A percentile compares a stretch with the other conserved stretches of the same genome.
phyloP scores from a whole-genome alignment of 1,140 invertebrate species.

The Daktulosphaira vitifoliae region DNA sequence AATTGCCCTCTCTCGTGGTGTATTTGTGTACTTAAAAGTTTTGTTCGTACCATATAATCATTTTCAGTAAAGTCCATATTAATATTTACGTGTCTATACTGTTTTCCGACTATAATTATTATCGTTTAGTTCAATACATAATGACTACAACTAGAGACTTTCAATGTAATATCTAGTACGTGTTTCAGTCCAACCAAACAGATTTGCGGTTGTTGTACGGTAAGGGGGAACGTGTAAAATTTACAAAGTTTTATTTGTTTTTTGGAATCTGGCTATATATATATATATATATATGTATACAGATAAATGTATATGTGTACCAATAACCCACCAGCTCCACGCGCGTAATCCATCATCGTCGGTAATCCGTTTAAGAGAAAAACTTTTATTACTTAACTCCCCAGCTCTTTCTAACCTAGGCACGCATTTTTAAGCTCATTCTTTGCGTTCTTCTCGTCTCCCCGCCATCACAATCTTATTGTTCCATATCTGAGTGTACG shows the following conservation, averaged over 20 bases:
- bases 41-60: too few species aligned
- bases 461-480: not conserved
- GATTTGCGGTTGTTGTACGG: conserved; percentile 18
- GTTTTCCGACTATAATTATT: too few species aligned
- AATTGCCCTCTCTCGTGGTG: not conserved
- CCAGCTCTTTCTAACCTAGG: not conserved
- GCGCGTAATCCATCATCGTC: conserved; percentile 29
- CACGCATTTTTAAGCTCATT: conserved; percentile 18
- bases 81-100: too few species aligned
- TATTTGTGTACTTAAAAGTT: too few species aligned
- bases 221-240: conserved; percentile 14
- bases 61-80: too few species aligned
- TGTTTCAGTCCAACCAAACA: conserved; percentile 13
- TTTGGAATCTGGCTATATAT: conserved; percentile 11
- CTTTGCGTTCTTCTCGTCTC: not conserved
- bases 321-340: not conserved
- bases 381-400: conserved; percentile 31
- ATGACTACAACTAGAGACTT: not conserved
- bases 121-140: not conserved
- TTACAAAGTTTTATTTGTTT: conserved; percentile 30
- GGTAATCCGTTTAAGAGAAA: conserved; percentile 29
- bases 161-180: conserved; percentile 21
- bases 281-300: not conserved
- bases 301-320: not conserved
- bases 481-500: conserved; percentile 14